These are phyloP conservation scores for Drosophila nigricruria DNA, from an alignment of 2,888 invertebrate species.

Conservation along the genomic window DNA sequence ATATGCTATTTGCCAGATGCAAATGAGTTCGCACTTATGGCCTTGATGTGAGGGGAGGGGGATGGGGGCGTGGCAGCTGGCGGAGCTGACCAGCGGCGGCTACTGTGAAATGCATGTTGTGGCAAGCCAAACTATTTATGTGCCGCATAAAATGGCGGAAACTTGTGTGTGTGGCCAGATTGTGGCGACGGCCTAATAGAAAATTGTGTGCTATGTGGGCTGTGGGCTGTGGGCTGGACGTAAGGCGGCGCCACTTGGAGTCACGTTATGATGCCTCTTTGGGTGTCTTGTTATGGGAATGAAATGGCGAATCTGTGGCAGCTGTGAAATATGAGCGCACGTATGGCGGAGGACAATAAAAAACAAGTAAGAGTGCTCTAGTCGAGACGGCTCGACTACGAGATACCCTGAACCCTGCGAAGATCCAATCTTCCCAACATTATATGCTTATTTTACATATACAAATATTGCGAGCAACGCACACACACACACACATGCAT, in stretches of 20 bases:
- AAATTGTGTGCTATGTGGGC: slow-evolving; percentile 19
- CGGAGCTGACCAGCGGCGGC: slow-evolving; percentile 15
- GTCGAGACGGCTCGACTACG: too few relatives aligned
- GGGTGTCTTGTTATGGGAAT: slow-evolving; percentile 42
- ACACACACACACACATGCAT: too few relatives aligned
- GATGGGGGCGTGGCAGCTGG: slow-evolving; percentile 4
- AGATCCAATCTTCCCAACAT: too few relatives aligned
- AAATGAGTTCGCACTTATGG: slow-evolving; percentile 54
- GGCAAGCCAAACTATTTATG: slow-evolving; percentile 22
- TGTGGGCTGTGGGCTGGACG: background rate
- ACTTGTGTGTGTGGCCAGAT: slow-evolving; percentile 22
- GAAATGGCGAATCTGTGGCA: slow-evolving; percentile 60
- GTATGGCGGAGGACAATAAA: slow-evolving; percentile 45
- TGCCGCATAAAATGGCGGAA: slow-evolving; percentile 25
- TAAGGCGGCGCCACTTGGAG: slow-evolving; percentile 9
- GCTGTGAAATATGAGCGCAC: slow-evolving; percentile 73
- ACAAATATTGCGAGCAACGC: too few relatives aligned
- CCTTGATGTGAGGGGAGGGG: background rate
- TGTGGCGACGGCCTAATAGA: slow-evolving; percentile 28
- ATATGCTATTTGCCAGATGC: slow-evolving; percentile 52
- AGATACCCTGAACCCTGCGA: too few relatives aligned
- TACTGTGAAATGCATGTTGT: background rate
- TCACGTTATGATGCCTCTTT: slow-evolving; percentile 12
- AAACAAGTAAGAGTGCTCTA: too few relatives aligned
- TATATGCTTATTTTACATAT: too few relatives aligned